phyloP scores from a whole-genome alignment of 2,888 invertebrate genomes.

The Ligdia adustata region DNA sequence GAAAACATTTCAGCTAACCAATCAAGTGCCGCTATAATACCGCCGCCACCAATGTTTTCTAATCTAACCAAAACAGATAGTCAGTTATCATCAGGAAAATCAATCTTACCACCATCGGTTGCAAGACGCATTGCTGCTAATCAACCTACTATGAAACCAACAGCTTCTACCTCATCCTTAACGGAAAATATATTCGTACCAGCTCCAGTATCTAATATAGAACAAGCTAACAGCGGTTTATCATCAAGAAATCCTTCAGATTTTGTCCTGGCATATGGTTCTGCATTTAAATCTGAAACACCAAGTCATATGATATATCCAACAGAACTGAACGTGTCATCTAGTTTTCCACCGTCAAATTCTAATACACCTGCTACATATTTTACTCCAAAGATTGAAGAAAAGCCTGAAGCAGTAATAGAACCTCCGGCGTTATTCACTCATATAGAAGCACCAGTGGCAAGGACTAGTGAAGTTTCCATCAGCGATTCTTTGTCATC shows the following conservation, averaged over 20 bases:
- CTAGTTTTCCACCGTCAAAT: constrained; percentile 1
- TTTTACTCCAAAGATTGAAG: constrained; percentile 13
- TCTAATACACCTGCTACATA: neutral
- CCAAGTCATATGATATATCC: neutral
- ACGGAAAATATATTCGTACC: constrained; percentile 65
- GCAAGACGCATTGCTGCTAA: constrained; percentile 67
- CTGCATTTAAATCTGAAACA: neutral
- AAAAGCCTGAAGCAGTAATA: neutral
- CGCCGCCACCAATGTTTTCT: constrained; percentile 75
- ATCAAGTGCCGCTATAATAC: constrained; percentile 51
- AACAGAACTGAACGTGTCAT: neutral
- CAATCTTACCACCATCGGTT: constrained; percentile 71
- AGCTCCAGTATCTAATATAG: constrained; percentile 32
- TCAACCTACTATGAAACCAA: constrained; percentile 61
- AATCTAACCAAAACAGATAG: constrained; percentile 47
- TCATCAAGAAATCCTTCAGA: constrained; percentile 6
- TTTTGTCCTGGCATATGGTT: constrained; percentile 5
- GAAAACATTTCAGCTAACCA: constrained; percentile 13
- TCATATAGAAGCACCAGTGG: constrained; percentile 1
- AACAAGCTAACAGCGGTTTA: constrained; percentile 1
- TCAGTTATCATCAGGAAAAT: constrained; percentile 48
- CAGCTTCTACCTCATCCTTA: constrained; percentile 40
- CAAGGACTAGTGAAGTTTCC: too few relatives aligned
- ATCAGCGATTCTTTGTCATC: too few relatives aligned
- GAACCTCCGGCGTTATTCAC: constrained; percentile 1